Evolutionary conservation across 92 coral and sea anemone genomes (phyloP).

Genomic region (Isaurus tuberculatus): DNA sequence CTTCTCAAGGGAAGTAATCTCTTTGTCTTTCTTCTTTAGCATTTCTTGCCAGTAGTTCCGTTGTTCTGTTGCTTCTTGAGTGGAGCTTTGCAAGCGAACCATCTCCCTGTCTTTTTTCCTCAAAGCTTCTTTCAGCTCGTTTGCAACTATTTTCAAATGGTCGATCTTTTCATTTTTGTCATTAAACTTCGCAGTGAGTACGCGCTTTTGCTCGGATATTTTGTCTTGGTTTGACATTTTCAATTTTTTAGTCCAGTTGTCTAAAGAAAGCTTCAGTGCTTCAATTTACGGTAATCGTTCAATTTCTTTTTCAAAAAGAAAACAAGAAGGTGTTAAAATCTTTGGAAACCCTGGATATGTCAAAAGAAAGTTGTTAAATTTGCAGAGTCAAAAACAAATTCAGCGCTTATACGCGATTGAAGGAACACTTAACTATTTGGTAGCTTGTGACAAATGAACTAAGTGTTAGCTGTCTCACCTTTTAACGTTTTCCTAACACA

Average conservation of each 20-base stretch:
- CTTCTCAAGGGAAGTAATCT: conserved; percentile 50
- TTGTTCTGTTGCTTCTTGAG: conserved; percentile 18
- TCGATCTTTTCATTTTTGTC: conserved; percentile 22
- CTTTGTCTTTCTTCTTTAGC: conserved; percentile 54
- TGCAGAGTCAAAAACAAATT: too few relatives aligned
- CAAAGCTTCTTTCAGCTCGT: conserved; percentile 42
- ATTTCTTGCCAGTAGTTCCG: conserved; percentile 66
- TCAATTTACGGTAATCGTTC: too few relatives aligned
- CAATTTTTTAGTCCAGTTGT: not conserved
- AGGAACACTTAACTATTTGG: too few relatives aligned
- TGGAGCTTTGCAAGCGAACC: conserved; percentile 16
- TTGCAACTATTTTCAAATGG: conserved; percentile 19
- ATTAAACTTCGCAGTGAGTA: not conserved
- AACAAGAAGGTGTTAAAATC: too few relatives aligned
- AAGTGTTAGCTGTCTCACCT: too few relatives aligned
- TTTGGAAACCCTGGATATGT: too few relatives aligned
- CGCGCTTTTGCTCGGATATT: conserved; percentile 5
- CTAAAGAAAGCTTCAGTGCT: too few relatives aligned
- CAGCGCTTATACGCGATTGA: too few relatives aligned
- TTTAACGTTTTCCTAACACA: too few relatives aligned
- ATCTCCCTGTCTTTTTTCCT: conserved; percentile 14
- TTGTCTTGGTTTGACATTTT: conserved; percentile 19
- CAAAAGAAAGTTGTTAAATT: too few relatives aligned
- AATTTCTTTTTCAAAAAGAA: too few relatives aligned
- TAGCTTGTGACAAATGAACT: too few relatives aligned